A percentile compares a stretch with the other conserved stretches of the same genome.
These are phyloP conservation scores for Pammene aurita DNA, from an alignment of 2,888 invertebrate genomes.

Conservation along the genomic window DNA sequence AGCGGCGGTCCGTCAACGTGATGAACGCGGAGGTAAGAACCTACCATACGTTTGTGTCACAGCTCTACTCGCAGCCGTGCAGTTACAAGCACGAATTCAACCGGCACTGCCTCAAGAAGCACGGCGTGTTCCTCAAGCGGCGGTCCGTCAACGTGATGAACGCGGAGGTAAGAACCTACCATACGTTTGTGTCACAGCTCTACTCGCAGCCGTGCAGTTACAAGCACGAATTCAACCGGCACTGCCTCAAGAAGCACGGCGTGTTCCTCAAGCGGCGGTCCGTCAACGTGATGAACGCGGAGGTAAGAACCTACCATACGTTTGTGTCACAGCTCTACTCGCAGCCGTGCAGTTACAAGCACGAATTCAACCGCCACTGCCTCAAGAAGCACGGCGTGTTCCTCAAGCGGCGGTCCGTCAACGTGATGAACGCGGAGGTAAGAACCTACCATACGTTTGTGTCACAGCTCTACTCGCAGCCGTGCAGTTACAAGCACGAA, in stretches of 20 bases:
- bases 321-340: conserved; percentile 64
- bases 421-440: conserved; percentile 65
- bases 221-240: conserved; percentile 70
- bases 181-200: conserved; percentile 55
- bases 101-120: conserved; percentile 71
- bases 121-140: conserved; percentile 66
- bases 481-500: too few relatives aligned
- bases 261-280: conserved; percentile 63
- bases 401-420: conserved; percentile 60
- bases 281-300: conserved; percentile 66
- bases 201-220: conserved; percentile 74
- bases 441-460: too few relatives aligned
- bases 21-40: conserved; percentile 62
- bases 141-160: conserved; percentile 65
- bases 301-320: conserved; percentile 43
- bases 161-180: conserved; percentile 53
- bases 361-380: conserved; percentile 71
- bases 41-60: conserved; percentile 47
- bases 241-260: conserved; percentile 73
- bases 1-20: conserved; percentile 59
- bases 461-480: too few relatives aligned
- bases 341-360: conserved; percentile 73
- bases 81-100: conserved; percentile 74
- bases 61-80: conserved; percentile 72
- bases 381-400: conserved; percentile 71